Evolutionary conservation across 2,888 invertebrate genomes (phyloP).

Genomic region (Aquatica leii): DNA sequence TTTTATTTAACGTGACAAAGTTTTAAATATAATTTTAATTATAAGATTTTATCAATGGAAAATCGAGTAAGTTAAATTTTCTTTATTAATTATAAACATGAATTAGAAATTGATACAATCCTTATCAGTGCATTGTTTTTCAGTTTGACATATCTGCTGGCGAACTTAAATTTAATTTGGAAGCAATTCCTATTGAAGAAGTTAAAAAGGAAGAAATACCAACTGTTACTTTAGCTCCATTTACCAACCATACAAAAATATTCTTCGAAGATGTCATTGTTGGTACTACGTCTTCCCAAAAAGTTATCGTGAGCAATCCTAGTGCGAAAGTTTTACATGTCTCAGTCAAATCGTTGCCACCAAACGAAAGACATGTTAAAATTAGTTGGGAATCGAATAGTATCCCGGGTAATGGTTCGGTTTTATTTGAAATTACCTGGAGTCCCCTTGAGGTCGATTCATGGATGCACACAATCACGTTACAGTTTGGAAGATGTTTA

Average conservation of each 20-base stretch:
- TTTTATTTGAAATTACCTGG: slow-evolving; percentile 70
- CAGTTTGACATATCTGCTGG: slow-evolving; percentile 65
- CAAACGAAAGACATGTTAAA: slow-evolving; percentile 66
- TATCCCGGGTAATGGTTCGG: slow-evolving; percentile 66
- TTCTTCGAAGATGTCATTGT: slow-evolving; percentile 73
- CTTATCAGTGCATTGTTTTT: slow-evolving; percentile 19
- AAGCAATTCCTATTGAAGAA: slow-evolving; percentile 57
- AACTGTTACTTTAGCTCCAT: slow-evolving; percentile 70
- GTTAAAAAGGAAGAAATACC: slow-evolving; percentile 57
- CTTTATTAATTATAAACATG: too few species aligned
- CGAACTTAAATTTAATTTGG: slow-evolving; percentile 56
- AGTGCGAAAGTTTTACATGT: slow-evolving; percentile 61
- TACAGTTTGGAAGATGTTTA: slow-evolving; percentile 70
- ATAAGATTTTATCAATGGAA: too few species aligned
- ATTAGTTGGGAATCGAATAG: slow-evolving; percentile 66
- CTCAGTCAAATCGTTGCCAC: slow-evolving; percentile 63
- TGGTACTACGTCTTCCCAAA: slow-evolving; percentile 64
- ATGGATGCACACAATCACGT: slow-evolving; percentile 68
- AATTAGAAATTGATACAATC: background rate
- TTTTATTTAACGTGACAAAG: too few species aligned
- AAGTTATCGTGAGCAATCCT: slow-evolving; percentile 69
- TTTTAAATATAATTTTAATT: too few species aligned
- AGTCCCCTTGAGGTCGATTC: slow-evolving; percentile 67
- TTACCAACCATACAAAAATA: slow-evolving; percentile 71
- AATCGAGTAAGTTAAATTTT: too few species aligned